Percentiles rank a stretch among this genome's conserved stretches.
These are phyloP conservation scores for Malacosoma neustria DNA, from an alignment of 2,888 invertebrate species.

Conservation along the genomic window DNA sequence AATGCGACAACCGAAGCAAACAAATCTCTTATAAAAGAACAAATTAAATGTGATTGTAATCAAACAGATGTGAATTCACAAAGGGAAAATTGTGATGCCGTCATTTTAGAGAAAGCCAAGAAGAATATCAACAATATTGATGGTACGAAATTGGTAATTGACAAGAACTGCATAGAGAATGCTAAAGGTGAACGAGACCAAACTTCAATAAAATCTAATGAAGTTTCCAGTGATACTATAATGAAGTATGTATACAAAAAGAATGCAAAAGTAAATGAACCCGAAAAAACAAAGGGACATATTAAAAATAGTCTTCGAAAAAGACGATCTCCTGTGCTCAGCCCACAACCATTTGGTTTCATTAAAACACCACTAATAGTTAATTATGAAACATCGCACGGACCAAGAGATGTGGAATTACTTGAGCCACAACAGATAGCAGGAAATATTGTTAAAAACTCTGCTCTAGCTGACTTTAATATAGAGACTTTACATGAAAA, in stretches of 20 bases:
- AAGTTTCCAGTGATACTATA: slow-evolving; percentile 26
- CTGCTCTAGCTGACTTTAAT: slow-evolving; percentile 48
- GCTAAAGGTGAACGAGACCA: slow-evolving; percentile 1
- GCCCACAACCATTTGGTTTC: slow-evolving; percentile 7
- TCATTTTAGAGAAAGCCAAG: not conserved
- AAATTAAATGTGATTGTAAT: slow-evolving; percentile 12
- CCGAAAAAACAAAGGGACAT: slow-evolving; percentile 36
- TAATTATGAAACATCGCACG: slow-evolving; percentile 42
- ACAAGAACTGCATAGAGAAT: slow-evolving; percentile 1
- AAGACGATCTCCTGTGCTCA: slow-evolving; percentile 24
- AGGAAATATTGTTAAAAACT: slow-evolving; percentile 27
- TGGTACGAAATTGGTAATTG: not conserved
- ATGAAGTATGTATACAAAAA: slow-evolving; percentile 50
- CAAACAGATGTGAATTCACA: slow-evolving; percentile 7
- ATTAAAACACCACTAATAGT: slow-evolving; percentile 32
- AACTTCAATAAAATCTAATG: slow-evolving; percentile 13
- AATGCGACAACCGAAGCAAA: slow-evolving; percentile 5
- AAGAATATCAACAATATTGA: not conserved
- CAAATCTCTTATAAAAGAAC: slow-evolving; percentile 8
- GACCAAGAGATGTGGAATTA: slow-evolving; percentile 19
- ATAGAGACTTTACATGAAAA: slow-evolving; percentile 44
- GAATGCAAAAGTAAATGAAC: slow-evolving; percentile 19
- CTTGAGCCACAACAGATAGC: slow-evolving; percentile 19
- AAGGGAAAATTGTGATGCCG: slow-evolving; percentile 3
- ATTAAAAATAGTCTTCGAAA: slow-evolving; percentile 42